phyloP scores from a whole-genome alignment of 2,797 vertebrate species.

The Rhodeus uyekii region DNA sequence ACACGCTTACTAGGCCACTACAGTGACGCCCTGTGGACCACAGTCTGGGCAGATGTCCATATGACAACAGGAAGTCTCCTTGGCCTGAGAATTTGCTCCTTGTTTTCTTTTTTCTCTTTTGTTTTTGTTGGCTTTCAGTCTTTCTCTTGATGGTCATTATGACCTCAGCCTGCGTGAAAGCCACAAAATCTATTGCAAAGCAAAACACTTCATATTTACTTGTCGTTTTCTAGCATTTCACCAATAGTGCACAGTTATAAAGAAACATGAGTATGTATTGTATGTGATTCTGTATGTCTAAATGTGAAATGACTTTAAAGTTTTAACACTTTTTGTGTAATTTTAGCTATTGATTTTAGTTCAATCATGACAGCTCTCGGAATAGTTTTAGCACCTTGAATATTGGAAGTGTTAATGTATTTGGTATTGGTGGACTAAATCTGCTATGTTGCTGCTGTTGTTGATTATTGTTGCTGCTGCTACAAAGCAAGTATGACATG shows the following conservation, averaged over 20 bases:
- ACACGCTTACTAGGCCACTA: constrained; percentile 36
- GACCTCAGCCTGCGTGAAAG: not conserved
- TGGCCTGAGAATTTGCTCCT: constrained; percentile 26
- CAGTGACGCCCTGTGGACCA: constrained; percentile 47
- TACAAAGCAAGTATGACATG: not conserved
- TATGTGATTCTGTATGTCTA: constrained; percentile 6
- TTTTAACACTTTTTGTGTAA: not conserved
- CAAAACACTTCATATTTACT: constrained; percentile 8
- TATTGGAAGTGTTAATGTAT: not conserved
- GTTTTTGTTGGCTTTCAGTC: constrained; percentile 9
- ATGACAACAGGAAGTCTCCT: constrained; percentile 48
- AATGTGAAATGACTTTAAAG: constrained; percentile 4
- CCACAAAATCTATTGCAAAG: not conserved
- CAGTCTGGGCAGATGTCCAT: constrained; percentile 55
- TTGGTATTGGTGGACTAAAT: not conserved
- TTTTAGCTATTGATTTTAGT: not conserved
- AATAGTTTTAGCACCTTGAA: not conserved
- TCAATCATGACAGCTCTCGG: not conserved
- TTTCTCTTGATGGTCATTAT: constrained; percentile 1
- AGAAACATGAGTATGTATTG: not conserved
- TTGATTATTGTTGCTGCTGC: no score
- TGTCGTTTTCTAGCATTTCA: not conserved
- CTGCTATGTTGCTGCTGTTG: no score
- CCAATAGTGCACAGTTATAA: not conserved
- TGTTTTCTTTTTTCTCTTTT: constrained; percentile 17